Conservation (phyloP, 1,140 invertebrate species). For the Ceratoteleas bidentatus region DNA sequence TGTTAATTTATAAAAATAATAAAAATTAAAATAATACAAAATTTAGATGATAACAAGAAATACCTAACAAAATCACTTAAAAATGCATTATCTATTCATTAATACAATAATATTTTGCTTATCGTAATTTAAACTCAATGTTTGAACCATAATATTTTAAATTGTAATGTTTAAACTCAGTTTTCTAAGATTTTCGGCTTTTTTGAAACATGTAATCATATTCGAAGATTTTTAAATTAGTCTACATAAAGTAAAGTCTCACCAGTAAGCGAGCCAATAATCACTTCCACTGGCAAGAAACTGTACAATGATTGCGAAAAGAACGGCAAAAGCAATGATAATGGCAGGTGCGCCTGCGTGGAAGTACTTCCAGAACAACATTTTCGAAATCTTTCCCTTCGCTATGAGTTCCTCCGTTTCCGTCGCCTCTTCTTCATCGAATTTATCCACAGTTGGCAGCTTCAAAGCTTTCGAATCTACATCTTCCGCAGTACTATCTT, state of each 20-base stretch:
- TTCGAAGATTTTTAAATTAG: not conserved
- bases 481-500: constrained; percentile 6
- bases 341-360: constrained; percentile 81
- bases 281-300: constrained; percentile 82
- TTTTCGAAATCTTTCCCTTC: constrained; percentile 82
- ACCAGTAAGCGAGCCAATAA: constrained; percentile 84
- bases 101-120: too few relatives aligned
- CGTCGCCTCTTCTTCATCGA: constrained; percentile 79
- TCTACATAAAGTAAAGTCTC: not conserved
- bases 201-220: not conserved
- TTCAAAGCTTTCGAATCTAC: constrained; percentile 12
- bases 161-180: too few relatives aligned
- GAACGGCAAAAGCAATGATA: constrained; percentile 75
- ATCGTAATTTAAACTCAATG: too few relatives aligned
- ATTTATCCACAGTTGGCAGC: constrained; percentile 58
- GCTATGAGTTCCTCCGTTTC: constrained; percentile 83
- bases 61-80: too few relatives aligned
- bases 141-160: too few relatives aligned
- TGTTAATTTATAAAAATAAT: too few relatives aligned
- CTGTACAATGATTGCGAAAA: constrained; percentile 80
- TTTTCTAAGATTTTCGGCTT: not conserved
- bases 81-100: too few relatives aligned
- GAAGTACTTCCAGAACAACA: constrained; percentile 82
- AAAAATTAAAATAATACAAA: too few relatives aligned
- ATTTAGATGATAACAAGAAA: too few relatives aligned